phyloP scores from a whole-genome alignment of 2,888 invertebrate genomes.

The Eueremaeus valkanovi region DNA sequence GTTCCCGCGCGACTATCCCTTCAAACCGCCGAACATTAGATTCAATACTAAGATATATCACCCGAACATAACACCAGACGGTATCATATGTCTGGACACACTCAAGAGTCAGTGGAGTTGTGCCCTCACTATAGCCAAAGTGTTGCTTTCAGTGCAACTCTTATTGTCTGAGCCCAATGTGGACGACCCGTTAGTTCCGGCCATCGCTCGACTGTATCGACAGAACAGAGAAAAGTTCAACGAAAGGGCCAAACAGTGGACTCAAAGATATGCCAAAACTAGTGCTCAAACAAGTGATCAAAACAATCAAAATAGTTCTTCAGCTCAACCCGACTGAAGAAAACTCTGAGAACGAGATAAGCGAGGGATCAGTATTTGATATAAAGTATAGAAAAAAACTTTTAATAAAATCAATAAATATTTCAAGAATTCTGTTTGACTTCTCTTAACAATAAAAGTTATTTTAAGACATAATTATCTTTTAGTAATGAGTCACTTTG shows the following conservation, averaged over 20 bases:
- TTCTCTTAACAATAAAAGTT: no score
- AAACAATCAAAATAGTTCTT: no score
- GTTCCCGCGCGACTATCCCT: neutral
- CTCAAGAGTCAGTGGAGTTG: constrained; percentile 6
- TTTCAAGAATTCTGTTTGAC: no score
- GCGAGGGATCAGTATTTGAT: no score
- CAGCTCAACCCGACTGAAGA: no score
- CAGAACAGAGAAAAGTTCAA: neutral
- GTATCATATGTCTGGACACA: neutral
- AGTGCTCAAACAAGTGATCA: no score
- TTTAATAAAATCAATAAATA: no score
- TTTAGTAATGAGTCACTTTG: no score
- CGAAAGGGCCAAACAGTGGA: neutral
- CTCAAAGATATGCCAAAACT: neutral
- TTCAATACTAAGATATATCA: neutral
- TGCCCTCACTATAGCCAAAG: neutral
- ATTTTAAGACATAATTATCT: no score
- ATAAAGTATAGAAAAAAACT: no score
- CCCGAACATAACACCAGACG: neutral
- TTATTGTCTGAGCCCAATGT: neutral
- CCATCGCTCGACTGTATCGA: neutral
- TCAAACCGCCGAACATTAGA: neutral
- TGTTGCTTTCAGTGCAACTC: neutral
- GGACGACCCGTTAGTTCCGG: neutral
- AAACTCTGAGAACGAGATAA: no score